Evolutionary conservation across 2,113 vertebrate species (phyloP).

Genomic region (Shinisaurus crocodilurus): DNA sequence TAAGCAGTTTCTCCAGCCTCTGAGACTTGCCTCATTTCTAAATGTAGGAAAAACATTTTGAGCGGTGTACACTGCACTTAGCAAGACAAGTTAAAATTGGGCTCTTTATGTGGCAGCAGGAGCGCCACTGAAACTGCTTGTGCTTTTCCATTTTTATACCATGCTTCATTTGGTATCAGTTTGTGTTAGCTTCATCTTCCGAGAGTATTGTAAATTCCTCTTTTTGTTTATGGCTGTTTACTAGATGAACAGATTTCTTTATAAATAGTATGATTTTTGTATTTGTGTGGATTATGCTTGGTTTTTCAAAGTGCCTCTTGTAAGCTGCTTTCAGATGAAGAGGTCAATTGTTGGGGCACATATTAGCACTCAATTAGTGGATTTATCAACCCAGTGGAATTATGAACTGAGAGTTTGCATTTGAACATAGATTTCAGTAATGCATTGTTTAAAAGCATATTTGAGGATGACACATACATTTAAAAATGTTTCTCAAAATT

Average conservation of each 20-base stretch:
- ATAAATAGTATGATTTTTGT: slow-evolving; percentile 60
- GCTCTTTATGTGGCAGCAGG: slow-evolving; percentile 18
- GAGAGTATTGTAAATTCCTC: slow-evolving; percentile 36
- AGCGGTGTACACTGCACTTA: background rate
- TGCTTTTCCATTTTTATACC: slow-evolving; percentile 48
- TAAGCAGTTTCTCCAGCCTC: background rate
- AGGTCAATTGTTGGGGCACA: slow-evolving; percentile 60
- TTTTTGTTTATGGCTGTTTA: slow-evolving; percentile 42
- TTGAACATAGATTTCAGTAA: slow-evolving; percentile 66
- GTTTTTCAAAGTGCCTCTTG: slow-evolving; percentile 63
- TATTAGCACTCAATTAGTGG: slow-evolving; percentile 64
- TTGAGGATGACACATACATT: slow-evolving; percentile 59
- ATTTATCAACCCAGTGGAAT: slow-evolving; percentile 66
- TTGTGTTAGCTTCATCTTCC: slow-evolving; percentile 37
- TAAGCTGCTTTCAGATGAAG: slow-evolving; percentile 62
- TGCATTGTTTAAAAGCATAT: slow-evolving; percentile 58
- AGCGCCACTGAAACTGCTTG: slow-evolving; percentile 28
- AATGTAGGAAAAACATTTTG: background rate
- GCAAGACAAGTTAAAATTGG: background rate
- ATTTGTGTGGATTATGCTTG: slow-evolving; percentile 54
- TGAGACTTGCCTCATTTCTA: background rate
- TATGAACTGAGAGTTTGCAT: slow-evolving; percentile 60
- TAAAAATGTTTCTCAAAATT: slow-evolving; percentile 59
- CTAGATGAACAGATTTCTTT: slow-evolving; percentile 40
- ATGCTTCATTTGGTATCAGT: slow-evolving; percentile 22